A percentile compares a stretch with the other conserved stretches of the same genome.
phyloP scores from a whole-genome alignment of 2,113 vertebrate species.

The Mustela nigripes region DNA sequence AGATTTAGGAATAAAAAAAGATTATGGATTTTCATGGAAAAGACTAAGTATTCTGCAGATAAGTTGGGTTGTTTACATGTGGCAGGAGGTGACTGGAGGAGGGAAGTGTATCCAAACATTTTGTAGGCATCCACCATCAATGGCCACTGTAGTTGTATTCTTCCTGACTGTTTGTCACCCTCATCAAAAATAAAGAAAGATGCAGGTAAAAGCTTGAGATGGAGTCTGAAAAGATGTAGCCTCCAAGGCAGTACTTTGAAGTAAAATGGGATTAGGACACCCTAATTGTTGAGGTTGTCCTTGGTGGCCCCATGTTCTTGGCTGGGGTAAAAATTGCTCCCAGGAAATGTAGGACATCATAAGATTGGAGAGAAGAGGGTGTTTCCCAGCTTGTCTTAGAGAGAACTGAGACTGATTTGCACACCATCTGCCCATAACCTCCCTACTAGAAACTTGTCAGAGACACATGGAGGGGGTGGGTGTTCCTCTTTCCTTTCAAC shows the following conservation, averaged over 20 bases:
- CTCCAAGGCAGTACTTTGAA: no score
- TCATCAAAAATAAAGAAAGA: neutral
- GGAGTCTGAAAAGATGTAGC: neutral
- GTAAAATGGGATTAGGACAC: neutral
- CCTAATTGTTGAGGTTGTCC: neutral
- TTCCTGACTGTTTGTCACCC: neutral
- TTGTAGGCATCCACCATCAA: no score
- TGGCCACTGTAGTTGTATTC: neutral
- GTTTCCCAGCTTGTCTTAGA: constrained; percentile 19
- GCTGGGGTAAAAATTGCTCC: neutral
- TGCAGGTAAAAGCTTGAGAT: neutral
- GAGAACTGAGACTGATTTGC: constrained; percentile 68
- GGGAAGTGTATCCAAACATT: neutral
- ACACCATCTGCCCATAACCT: neutral
- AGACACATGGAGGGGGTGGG: accelerated
- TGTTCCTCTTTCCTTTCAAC: constrained; percentile 49
- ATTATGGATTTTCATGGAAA: neutral
- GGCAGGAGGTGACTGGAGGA: no score
- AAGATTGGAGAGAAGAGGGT: neutral
- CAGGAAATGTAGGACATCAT: neutral
- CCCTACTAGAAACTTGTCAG: neutral
- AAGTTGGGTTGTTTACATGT: neutral
- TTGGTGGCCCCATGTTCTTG: neutral
- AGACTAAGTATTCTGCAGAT: neutral
- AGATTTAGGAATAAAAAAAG: neutral